Conservation (phyloP, 2,113 vertebrate genomes). For the Leptocoma aspasia region DNA sequence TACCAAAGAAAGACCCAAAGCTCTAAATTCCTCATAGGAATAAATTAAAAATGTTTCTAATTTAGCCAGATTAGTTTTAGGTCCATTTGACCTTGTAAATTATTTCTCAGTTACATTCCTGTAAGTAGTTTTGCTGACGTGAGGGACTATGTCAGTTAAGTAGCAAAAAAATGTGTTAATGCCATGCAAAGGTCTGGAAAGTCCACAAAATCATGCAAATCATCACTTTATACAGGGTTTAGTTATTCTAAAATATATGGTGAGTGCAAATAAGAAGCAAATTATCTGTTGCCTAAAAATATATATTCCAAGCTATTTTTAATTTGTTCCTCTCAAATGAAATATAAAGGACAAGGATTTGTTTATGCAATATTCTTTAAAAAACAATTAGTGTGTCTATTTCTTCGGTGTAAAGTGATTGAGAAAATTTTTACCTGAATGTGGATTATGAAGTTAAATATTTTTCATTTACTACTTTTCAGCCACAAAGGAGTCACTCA, state of each 20-base stretch:
- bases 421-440: background rate
- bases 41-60: background rate
- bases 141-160: background rate
- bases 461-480: background rate
- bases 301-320: background rate
- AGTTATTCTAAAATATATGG: background rate
- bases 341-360: background rate
- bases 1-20: background rate
- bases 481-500: background rate
- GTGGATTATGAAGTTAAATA: background rate
- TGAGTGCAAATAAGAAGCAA: background rate
- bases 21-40: background rate
- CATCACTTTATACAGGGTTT: background rate
- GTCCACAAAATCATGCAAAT: background rate
- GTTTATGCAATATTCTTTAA: fast-evolving
- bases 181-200: background rate
- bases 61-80: background rate
- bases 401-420: background rate
- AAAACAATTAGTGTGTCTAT: background rate
- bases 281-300: background rate
- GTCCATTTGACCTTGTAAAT: background rate
- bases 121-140: background rate
- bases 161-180: background rate
- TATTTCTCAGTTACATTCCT: background rate
- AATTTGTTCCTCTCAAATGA: background rate